Evolutionary conservation across 2,888 invertebrate genomes (phyloP), one percentile per base, ranked within the genome.

Genomic region (Plagodis dolabraria): DNA sequence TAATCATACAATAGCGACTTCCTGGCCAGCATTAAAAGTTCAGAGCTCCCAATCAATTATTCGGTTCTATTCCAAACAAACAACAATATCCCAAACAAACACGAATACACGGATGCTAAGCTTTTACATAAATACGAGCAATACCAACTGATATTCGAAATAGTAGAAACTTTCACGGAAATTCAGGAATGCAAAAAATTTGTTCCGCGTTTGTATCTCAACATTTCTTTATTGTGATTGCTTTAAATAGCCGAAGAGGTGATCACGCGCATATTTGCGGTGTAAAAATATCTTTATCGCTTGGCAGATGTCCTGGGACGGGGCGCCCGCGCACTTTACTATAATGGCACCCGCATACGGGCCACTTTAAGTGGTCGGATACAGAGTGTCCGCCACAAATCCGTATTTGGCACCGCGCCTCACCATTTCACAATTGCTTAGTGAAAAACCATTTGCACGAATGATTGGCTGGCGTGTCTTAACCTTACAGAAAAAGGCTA

Each of bases 211-310:
- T 82, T 79, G 82, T 80, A 68, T 82, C 71, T 63, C 65, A 69
- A 68, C 67, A 72, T 53, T 72, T 79, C 75, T 82, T 79, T 79
- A 86, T 83, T 83, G 80, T 83, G 72, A 65, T 64, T 57, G 64
- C 80, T 82, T 70, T 82, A 86, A 89, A 87, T 87, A 90, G 80
- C 74, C 77, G 75, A 85, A 89, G 85, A 85, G 79, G 79, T 77
- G 85, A 86, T 88, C 90, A 91, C 89, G 89, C 87, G 91, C 86
- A 85, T 86, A 86, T 81, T 85, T 83, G 76, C 72, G 74, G 47
- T 72, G 72, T 87, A 89, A 82, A 84, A 82, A 85, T 91, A 92
- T 77, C 71, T 83, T 86, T 84, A 87, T 91, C 86, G 83, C 82
- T 91, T 92, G 92, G 91, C 92, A 91, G 82, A 84, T 79, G 85